Conservation (phyloP, 2,797 vertebrate genomes). For the Cyprinodon diabolis region DNA sequence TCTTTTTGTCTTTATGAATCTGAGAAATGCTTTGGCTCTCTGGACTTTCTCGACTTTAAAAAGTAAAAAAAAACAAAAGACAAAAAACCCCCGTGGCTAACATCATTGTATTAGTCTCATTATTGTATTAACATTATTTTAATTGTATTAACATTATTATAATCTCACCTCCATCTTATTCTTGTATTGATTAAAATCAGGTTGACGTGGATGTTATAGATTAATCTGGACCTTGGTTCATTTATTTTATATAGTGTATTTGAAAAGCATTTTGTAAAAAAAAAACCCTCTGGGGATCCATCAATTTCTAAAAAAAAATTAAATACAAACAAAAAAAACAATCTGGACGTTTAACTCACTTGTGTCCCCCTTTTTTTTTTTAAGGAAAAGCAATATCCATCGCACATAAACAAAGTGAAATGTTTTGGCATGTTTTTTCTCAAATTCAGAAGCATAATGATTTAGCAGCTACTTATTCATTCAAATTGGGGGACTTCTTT, state of each 20-base stretch:
- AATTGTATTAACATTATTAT: slow-evolving; percentile 2
- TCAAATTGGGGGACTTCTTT: background rate
- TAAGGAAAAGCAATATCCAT: background rate
- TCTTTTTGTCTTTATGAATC: slow-evolving; percentile 45
- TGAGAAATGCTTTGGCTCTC: background rate
- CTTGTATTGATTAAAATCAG: slow-evolving; percentile 48
- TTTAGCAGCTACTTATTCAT: background rate
- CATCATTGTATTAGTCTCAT: slow-evolving; percentile 19
- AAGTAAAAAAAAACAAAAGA: background rate
- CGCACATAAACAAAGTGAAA: too few species aligned
- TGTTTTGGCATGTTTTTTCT: background rate
- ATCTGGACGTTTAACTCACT: background rate
- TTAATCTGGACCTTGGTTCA: slow-evolving; percentile 15
- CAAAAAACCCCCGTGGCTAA: background rate
- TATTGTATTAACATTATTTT: too few species aligned
- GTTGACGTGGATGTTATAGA: slow-evolving; percentile 27
- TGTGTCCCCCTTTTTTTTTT: background rate
- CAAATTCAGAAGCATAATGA: background rate
- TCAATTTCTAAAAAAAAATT: too few species aligned
- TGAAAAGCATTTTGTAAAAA: background rate
- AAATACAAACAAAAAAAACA: too few species aligned
- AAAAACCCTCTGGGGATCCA: too few species aligned
- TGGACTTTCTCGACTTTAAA: slow-evolving; percentile 2
- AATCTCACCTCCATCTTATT: slow-evolving; percentile 55
- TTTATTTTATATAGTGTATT: background rate